Evolutionary conservation across 2,113 vertebrate species (phyloP).

Genomic region (Paracanthobrama guichenoti): DNA sequence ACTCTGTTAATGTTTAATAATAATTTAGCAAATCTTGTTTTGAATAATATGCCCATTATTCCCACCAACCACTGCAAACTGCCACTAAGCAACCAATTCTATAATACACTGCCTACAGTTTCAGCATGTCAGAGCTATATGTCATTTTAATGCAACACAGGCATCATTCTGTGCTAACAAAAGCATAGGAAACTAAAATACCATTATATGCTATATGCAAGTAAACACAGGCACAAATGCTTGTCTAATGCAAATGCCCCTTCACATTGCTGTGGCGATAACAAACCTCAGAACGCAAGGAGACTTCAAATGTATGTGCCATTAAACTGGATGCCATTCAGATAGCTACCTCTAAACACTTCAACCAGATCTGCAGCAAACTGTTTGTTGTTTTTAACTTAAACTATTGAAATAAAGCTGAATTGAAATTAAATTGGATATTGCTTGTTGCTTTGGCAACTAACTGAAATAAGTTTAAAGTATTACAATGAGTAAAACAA

Average conservation of each 20-base stretch:
- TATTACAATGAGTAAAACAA: no score
- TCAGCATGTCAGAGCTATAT: background rate
- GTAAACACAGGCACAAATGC: background rate
- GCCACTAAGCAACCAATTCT: conserved; percentile 5
- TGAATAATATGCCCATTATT: conserved; percentile 10
- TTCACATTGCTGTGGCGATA: background rate
- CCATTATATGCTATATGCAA: background rate
- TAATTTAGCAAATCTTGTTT: conserved; percentile 24
- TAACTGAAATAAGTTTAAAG: no score
- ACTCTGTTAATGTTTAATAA: conserved; percentile 29
- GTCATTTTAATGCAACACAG: background rate
- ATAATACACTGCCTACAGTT: background rate
- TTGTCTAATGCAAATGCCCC: background rate
- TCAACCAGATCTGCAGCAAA: background rate
- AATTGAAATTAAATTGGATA: no score
- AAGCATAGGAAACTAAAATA: conserved; percentile 1
- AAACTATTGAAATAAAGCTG: background rate
- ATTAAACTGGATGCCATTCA: background rate
- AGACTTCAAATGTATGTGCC: background rate
- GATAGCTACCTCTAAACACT: background rate
- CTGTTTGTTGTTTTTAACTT: background rate
- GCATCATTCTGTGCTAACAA: background rate
- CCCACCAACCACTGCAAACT: background rate
- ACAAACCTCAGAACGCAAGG: background rate
- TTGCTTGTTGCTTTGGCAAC: no score